Evolutionary conservation across 2,888 invertebrate genomes (phyloP).

Genomic region (Nephrotoma guestfalica): DNA sequence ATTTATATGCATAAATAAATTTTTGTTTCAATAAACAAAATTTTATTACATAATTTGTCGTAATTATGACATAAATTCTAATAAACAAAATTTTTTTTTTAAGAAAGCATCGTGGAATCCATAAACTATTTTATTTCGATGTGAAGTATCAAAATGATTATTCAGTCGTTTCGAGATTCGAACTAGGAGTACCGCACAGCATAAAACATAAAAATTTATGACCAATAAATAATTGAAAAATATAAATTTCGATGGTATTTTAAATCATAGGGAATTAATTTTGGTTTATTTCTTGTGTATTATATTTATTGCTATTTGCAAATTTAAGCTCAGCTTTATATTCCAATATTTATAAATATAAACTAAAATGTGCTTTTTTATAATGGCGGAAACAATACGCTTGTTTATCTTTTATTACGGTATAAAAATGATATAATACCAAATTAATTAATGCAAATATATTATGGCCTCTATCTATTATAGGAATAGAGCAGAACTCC

Average conservation of each 20-base stretch:
- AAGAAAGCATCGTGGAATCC: no score
- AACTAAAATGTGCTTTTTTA: not conserved
- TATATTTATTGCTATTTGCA: not conserved
- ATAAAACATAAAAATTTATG: not conserved
- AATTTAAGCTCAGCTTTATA: not conserved
- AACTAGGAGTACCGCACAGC: not conserved
- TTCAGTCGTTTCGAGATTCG: no score
- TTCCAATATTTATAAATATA: not conserved
- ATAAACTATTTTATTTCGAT: no score
- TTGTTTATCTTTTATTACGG: not conserved
- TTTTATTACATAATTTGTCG: no score
- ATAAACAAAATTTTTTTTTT: no score
- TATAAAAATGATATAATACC: not conserved
- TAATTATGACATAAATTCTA: no score
- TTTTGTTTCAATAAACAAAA: no score
- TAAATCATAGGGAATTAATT: not conserved
- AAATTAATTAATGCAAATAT: not conserved
- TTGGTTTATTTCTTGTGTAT: not conserved
- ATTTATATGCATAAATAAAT: no score
- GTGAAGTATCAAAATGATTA: no score
- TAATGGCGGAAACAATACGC: not conserved
- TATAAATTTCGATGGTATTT: not conserved
- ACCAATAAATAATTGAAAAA: not conserved
- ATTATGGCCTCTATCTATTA: no score
- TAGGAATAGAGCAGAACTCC: no score